Base-by-base conservation (phyloP, 1,140 invertebrate genomes). In the Stenopsyche tienmushanensis region DNA sequence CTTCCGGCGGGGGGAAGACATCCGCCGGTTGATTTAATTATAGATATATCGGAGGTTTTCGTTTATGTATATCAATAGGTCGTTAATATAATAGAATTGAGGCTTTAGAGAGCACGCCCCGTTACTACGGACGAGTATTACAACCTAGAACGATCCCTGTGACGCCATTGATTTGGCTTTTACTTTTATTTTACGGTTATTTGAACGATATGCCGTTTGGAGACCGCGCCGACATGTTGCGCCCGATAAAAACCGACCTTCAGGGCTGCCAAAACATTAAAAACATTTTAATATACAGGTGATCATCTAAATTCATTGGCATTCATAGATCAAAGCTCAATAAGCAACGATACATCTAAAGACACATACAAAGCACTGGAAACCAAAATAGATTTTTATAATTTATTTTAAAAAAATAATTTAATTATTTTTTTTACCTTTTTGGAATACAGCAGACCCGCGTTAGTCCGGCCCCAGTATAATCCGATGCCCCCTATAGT, bases 31-130 rank as follows among this genome's bases (percentile, higher is more conserved):
- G 29, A 60, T 60, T 60, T 60, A 60, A 60, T 60, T 60, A 60
- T 60, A 60, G 57, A 60, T 60, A 60, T 44, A 60, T 60, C 42
- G 44, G 7, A 15, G 18, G 3, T 47, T 20, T 5, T 57, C 54
- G 29, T 57, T 57, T 42, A 42, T 42, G 54, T 39, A 15, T 21
- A 42, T 57, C 54, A 39, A 57, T 42, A 47, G 21, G 57, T 41
- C 57, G 57, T 60, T 60, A 60, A 60, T 21, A 21, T 60, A 60
- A 60, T 44, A 34, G 57, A 60, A 44, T 44, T 26, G 26, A 42
- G 15, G 24, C 29, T 34, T 34, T 34, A 34, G 5, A 13, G 29
- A 13, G 29, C 29, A 34, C 54, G 52, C 52, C 26, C 29, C 53
- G 25, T 34, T 55, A 55, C 5, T 34, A 13, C 13, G 29, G 29